Evolutionary conservation across 2,888 invertebrate species (phyloP).

Genomic region (Xestobium rufovillosum): DNA sequence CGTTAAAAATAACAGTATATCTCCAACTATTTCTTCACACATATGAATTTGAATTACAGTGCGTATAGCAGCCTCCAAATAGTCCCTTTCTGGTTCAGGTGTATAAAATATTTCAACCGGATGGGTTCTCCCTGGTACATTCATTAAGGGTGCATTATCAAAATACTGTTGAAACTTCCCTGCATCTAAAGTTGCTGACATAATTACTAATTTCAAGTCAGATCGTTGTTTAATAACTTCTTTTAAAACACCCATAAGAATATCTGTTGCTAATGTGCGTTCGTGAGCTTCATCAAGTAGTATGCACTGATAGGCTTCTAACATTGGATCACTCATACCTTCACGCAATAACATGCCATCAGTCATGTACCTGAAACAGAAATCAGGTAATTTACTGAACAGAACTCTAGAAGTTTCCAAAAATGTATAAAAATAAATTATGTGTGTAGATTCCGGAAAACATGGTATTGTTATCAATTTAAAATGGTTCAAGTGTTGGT

Average conservation of each 20-base stretch:
- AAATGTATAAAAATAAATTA: neutral
- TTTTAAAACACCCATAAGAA: conserved; percentile 96
- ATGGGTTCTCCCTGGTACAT: conserved; percentile 93
- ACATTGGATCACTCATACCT: conserved; percentile 98
- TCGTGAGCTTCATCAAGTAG: conserved; percentile 99
- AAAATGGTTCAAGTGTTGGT: too few species aligned
- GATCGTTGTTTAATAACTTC: conserved; percentile 90
- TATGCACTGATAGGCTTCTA: conserved; percentile 92
- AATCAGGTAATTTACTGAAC: too few species aligned
- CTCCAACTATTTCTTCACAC: conserved; percentile 88
- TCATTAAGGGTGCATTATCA: conserved; percentile 97
- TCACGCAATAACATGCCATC: conserved; percentile 99
- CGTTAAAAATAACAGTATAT: conserved; percentile 73
- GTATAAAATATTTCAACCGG: conserved; percentile 99
- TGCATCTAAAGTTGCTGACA: conserved; percentile 98
- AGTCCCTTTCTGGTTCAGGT: conserved; percentile 96
- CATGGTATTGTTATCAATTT: too few species aligned
- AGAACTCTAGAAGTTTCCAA: neutral
- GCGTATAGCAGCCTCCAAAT: conserved; percentile 95
- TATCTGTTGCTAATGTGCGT: conserved; percentile 95
- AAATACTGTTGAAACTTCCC: conserved; percentile 99
- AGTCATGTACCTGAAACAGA: conserved; percentile 77
- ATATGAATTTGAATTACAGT: conserved; percentile 95
- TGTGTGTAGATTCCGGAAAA: too few species aligned
- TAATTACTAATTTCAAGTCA: conserved; percentile 94